Evolutionary conservation across 2,797 vertebrate genomes (phyloP).

Genomic region (Alca torda): DNA sequence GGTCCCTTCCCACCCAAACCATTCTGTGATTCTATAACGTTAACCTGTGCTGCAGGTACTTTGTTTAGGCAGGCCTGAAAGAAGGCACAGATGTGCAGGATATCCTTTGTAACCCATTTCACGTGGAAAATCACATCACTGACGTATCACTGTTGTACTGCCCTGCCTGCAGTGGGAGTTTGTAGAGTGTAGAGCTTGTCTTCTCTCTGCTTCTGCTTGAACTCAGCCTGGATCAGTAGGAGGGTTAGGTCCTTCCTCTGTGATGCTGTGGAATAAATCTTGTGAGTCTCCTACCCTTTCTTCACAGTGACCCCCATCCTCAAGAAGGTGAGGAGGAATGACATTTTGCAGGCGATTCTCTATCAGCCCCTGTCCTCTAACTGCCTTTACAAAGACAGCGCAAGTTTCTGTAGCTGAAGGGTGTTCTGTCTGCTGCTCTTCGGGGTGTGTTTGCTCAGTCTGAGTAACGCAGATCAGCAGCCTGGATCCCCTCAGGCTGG

Average conservation of each 20-base stretch:
- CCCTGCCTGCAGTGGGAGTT: neutral
- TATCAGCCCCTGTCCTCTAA: neutral
- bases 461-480: neutral
- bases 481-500: neutral
- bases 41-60: neutral
- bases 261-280: neutral
- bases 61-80: neutral
- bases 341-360: neutral
- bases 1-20: too few species aligned
- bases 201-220: neutral
- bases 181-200: neutral
- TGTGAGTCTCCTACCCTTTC: too few species aligned
- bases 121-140: neutral
- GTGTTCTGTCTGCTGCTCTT: neutral
- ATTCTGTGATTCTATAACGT: too few species aligned
- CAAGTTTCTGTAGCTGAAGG: too few species aligned
- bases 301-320: neutral
- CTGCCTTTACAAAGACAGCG: neutral
- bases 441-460: neutral
- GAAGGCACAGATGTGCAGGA: neutral
- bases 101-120: neutral
- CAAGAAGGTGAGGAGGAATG: neutral
- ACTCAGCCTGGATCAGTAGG: neutral
- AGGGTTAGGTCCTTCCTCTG: neutral
- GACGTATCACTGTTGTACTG: neutral